Evolutionary conservation across 2,888 invertebrate species (phyloP).

Genomic region (Sussaba pulchella): DNA sequence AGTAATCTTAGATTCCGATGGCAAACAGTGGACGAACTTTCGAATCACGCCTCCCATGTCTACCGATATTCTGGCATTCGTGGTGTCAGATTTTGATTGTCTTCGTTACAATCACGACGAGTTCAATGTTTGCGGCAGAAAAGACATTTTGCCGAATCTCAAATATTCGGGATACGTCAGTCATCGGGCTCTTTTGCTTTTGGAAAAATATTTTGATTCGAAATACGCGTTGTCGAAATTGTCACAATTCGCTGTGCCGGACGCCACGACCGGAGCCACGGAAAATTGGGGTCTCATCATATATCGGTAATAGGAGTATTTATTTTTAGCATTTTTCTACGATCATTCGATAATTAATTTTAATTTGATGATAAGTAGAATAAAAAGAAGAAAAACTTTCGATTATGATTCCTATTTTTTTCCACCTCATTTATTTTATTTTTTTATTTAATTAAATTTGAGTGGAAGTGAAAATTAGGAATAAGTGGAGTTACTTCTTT

Average conservation of each 20-base stretch:
- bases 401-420: too few relatives aligned
- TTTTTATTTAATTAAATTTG: too few relatives aligned
- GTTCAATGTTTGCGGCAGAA: constrained; percentile 90
- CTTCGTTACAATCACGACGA: constrained; percentile 75
- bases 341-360: too few relatives aligned
- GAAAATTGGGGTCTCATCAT: constrained; percentile 96
- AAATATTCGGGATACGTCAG: constrained; percentile 91
- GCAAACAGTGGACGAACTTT: constrained; percentile 65
- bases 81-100: constrained; percentile 86
- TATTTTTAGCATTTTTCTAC: not conserved
- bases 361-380: too few relatives aligned
- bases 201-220: constrained; percentile 91
- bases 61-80: constrained; percentile 91
- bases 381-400: too few relatives aligned
- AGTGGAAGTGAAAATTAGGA: too few relatives aligned
- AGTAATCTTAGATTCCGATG: constrained; percentile 47
- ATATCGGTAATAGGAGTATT: constrained; percentile 86
- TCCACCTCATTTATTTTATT: too few relatives aligned
- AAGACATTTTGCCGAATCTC: constrained; percentile 90
- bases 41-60: constrained; percentile 88
- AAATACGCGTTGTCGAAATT: constrained; percentile 93
- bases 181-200: constrained; percentile 89
- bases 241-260: constrained; percentile 89
- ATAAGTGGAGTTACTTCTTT: not conserved
- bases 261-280: constrained; percentile 95